Base-by-base conservation (phyloP, 2,113 vertebrate genomes). In the Oenanthe oenanthe region DNA sequence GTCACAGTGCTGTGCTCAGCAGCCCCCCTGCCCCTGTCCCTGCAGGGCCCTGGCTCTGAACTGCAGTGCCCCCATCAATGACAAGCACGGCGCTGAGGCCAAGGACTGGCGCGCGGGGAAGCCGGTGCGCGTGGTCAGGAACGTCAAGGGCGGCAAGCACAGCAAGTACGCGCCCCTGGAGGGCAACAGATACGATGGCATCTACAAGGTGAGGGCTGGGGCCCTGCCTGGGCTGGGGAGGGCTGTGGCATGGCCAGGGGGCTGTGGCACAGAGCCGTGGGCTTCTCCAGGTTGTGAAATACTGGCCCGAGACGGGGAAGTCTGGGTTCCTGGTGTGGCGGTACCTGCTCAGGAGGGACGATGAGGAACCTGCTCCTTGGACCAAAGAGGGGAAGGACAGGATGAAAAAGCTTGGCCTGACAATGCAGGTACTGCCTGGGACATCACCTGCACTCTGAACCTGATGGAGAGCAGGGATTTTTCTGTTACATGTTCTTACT, bases 291-390 rank as follows among this genome's bases (percentile, higher is more conserved):
- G 98, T 99, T 4, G 99, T 98, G 38, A 99, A 99, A 88, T 99
- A 99, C 93, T 99, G 99, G 99, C 99, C 99, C 0, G 99, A 99
- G 82, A 99, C 98, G 2, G 99, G 99, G 5, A 99, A 99, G 71
- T 99, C 99, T 2, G 99, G 99, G 9, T 99, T 99, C 90, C 87
- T 99, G 5, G 99, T 99, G 18, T 99, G 99, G 99, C 97, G 99
- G 22, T 99, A 99, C 76, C 94, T 99, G 53, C 97, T 99, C 9
- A 98, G 98, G 94, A 98, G 99, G 72, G 99, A 99, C 2, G 99
- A 99, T 7, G 98, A 98, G 0, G 99, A 99, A 83, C 98, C 99
- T 0, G 99, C 99, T 20, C 99, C 99, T 10, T 99, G 99, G 99
- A 99, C 99, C 16, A 98, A 97, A 86, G 99, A 99, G 31, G 99